These are phyloP conservation scores for Brachylomia viminalis DNA, from an alignment of 2,888 invertebrate species.

Conservation along the genomic window DNA sequence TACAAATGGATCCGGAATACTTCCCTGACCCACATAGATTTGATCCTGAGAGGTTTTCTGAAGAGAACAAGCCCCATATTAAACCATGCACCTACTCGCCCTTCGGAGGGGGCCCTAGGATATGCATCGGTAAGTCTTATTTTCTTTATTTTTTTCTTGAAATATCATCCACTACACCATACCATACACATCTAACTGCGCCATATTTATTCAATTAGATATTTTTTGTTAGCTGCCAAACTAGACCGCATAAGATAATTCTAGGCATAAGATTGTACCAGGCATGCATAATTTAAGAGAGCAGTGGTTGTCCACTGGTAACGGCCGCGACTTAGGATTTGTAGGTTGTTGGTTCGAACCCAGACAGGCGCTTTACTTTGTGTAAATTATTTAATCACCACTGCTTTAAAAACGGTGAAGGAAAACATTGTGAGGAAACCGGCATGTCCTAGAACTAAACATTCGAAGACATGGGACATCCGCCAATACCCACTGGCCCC, in stretches of 20 bases:
- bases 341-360: too few species aligned
- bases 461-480: too few species aligned
- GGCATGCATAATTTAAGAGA: conserved; percentile 9
- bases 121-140: conserved; percentile 85
- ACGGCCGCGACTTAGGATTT: too few species aligned
- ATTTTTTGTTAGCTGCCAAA: neutral
- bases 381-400: too few species aligned
- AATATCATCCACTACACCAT: neutral
- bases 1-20: conserved; percentile 72
- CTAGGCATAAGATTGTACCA: neutral
- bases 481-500: too few species aligned
- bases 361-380: too few species aligned
- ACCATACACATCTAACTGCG: neutral
- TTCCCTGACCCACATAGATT: conserved; percentile 78
- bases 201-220: neutral
- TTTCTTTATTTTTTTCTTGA: neutral
- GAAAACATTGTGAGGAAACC: too few species aligned
- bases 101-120: conserved; percentile 90
- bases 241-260: neutral
- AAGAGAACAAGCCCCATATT: conserved; percentile 84
- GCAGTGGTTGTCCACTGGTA: too few species aligned
- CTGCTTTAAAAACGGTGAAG: too few species aligned
- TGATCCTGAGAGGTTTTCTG: conserved; percentile 86
- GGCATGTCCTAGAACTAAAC: too few species aligned
- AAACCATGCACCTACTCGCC: conserved; percentile 87